Evolutionary conservation across 1,140 invertebrate genomes (phyloP), one percentile per base, ranked within the genome.

Genomic region (Dendrolimus kikuchii): DNA sequence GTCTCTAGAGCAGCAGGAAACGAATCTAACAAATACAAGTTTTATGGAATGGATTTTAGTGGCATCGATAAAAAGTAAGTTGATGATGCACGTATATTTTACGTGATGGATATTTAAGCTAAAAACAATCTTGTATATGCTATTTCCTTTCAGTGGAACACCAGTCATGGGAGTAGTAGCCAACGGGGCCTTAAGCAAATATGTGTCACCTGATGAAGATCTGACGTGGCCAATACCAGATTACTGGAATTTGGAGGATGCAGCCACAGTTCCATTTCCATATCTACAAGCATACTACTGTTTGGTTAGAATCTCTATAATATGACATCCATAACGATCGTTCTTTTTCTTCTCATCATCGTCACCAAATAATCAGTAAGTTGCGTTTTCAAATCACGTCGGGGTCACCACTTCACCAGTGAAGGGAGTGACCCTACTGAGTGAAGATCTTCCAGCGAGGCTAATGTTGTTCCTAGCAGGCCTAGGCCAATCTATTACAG

Each of bases 171-270:
- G 70, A 5, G 5, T 73, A 0, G 38, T 59, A 41, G 47, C 40
- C 23, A 48, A 38, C 36, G 56, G 62, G 0, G 49, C 68, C 4
- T 3, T 66, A 7, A 46, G 53, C 7, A 65, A 56, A 8, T 47
- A 40, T 6, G 56, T 76, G 6, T 48, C 53, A n/a, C 60, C 60
- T 8, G 61, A 70, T 46, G 52, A 58, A 5, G 55, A 68, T 23
- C 10, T 93, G 5, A 38, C 90, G 3, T 95, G 93, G 93, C 71
- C 90, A 0, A 85, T 96, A 5, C 95, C 95, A 1, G 82, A 91
- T 0, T 58, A 87, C 8, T 95, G 94, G 94, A 89, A 79, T 2
- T 64, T 95, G 5, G 91, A 93, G 67, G 92, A 95, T 23, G 95
- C 94, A 5, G 92, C 93, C 0, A 94, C 94, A 0, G 89, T 96